Conservation (phyloP, 2,797 vertebrate species). For the Dendrocincla fuliginosa region DNA sequence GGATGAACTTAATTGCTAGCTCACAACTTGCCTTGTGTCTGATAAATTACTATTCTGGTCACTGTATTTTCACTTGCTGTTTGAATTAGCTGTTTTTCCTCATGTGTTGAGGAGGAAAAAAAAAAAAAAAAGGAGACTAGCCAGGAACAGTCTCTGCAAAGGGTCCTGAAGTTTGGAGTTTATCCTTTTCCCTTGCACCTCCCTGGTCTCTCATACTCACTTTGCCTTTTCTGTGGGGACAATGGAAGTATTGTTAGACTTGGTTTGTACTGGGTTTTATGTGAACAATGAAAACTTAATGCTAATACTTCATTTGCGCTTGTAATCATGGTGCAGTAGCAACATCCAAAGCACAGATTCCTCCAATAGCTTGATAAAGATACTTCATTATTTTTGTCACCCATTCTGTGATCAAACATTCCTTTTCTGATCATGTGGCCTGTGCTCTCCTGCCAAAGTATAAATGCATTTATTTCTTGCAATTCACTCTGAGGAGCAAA, state of each 20-base stretch:
- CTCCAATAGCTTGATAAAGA: neutral
- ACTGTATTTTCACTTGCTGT: neutral
- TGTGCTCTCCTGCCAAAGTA: neutral
- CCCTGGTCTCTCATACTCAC: neutral
- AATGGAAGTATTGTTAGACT: neutral
- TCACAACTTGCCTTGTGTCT: neutral
- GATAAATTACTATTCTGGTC: neutral
- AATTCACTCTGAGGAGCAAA: neutral
- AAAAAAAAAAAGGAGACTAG: neutral
- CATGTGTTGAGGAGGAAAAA: accelerated
- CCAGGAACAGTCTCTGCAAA: neutral
- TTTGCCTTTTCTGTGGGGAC: neutral
- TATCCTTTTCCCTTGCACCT: neutral
- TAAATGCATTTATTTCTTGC: neutral
- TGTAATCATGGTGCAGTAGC: neutral
- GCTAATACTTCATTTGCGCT: neutral
- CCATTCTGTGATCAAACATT: neutral
- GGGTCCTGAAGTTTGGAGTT: neutral
- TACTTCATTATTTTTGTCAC: neutral
- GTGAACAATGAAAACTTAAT: neutral
- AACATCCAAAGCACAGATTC: neutral
- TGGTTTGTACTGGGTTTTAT: neutral
- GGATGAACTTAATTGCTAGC: neutral
- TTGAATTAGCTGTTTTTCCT: neutral
- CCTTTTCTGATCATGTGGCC: neutral